Base-by-base conservation (phyloP, 2,113 vertebrate genomes). In the Mandrillus leucophaeus region DNA sequence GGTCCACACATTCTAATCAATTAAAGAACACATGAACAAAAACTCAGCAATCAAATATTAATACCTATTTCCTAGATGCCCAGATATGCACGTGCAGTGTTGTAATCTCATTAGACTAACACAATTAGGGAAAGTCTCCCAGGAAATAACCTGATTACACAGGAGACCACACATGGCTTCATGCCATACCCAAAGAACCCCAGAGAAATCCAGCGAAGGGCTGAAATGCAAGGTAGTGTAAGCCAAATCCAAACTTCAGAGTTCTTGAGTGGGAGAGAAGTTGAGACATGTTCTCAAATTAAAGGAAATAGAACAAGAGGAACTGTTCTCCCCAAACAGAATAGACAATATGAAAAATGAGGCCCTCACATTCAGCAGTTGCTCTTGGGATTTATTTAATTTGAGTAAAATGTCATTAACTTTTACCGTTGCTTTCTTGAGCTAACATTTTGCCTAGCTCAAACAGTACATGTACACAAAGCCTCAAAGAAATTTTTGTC, bases 401-500 rank as follows among this genome's bases (percentile, higher is more conserved):
- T 93, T 76, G 72, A 76, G 43, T 84, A 43, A 40, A 61, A 52
- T 38, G 8, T 23, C 3, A 35, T 48, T 32, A 43, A 64, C 23
- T 10, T 10, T 61, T 48, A 27, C 50, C 25, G 27, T 48, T 76
- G 27, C 30, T 92, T 81, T 59, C 22, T 52, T 32, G 18, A 90
- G 43, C 12, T 13, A 78, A 13, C 7, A 14, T 59, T 81, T 52
- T 61, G 68, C 30, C 35, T 35, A 12, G 16, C 43, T 55, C 50
- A 73, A 38, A 55, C 10, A 72, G 11, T 8, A 30, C 11, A 2
- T 30, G 9, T 30, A 59, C 48, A 59, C 45, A 43, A 61, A 64
- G 43, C 11, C 7, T 22, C 83, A 82, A 86, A 97, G 92, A 98
- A 93, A 97, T 98, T 96, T 98, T 98, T 97, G 80, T 25, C 87